These are phyloP conservation scores for Pandemis heparana DNA, from an alignment of 2,888 invertebrate species.

Conservation along the genomic window DNA sequence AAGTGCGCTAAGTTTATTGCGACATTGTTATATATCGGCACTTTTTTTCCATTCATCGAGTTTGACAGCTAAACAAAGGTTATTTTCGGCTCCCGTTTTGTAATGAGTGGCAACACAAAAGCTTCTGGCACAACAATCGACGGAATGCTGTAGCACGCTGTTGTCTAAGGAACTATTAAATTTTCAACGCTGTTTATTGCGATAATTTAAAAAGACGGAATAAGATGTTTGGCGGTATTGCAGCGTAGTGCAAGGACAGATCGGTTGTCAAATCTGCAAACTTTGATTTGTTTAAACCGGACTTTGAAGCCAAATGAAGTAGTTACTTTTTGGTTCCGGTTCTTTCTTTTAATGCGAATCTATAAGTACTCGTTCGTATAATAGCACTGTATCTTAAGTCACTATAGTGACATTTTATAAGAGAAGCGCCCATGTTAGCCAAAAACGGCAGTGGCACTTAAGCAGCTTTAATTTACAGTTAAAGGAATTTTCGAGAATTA, in stretches of 20 bases:
- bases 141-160: conserved; percentile 9
- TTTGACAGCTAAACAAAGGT: conserved; percentile 77
- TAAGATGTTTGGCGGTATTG: conserved; percentile 1
- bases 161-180: conserved; percentile 19
- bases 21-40: conserved; percentile 73
- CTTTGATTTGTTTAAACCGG: no score
- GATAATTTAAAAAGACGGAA: not conserved
- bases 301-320: no score
- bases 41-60: conserved; percentile 71
- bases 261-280: not conserved
- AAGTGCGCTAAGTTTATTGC: conserved; percentile 76
- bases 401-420: not conserved
- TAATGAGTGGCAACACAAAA: conserved; percentile 60
- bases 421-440: not conserved
- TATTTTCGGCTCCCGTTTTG: conserved; percentile 74
- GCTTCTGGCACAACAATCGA: conserved; percentile 45
- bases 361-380: not conserved
- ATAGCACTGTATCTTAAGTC: not conserved
- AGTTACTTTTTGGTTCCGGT: no score
- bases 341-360: not conserved
- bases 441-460: not conserved
- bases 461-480: conserved; percentile 4
- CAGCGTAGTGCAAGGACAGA: not conserved
- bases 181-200: conserved; percentile 28
- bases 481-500: conserved; percentile 30